These are phyloP conservation scores for Bostrychus sinensis DNA, from an alignment of 2,113 vertebrate genomes.

Conservation along the genomic window DNA sequence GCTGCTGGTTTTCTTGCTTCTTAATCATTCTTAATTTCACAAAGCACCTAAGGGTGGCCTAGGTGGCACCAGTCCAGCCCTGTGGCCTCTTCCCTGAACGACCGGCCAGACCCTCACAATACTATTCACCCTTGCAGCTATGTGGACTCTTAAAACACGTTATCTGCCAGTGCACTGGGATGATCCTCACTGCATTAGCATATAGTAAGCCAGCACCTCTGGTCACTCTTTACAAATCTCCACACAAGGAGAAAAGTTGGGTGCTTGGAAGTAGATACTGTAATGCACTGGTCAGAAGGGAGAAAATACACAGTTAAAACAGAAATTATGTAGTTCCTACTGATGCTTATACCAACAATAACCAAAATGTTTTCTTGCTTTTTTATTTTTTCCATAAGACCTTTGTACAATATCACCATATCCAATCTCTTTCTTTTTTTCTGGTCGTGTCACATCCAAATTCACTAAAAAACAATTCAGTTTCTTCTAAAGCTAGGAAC, in stretches of 20 bases:
- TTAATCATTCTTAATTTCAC: conserved; percentile 62
- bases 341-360: too few relatives aligned
- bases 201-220: conserved; percentile 60
- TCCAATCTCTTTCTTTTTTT: too few relatives aligned
- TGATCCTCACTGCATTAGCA: conserved; percentile 63
- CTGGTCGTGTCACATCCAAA: too few relatives aligned
- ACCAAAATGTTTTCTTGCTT: too few relatives aligned
- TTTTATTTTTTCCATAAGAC: too few relatives aligned
- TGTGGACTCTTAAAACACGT: conserved; percentile 52
- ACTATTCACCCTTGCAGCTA: conserved; percentile 43
- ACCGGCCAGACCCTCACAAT: conserved; percentile 19
- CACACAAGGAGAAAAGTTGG: conserved; percentile 35
- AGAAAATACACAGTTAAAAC: neutral
- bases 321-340: too few relatives aligned
- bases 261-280: conserved; percentile 12
- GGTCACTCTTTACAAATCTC: conserved; percentile 60
- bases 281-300: conserved; percentile 5
- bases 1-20: conserved; percentile 48
- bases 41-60: conserved; percentile 44
- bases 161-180: conserved; percentile 57
- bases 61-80: conserved; percentile 26
- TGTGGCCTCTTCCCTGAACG: conserved; percentile 40
- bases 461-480: too few relatives aligned
- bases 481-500: too few relatives aligned
- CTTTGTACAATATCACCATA: too few relatives aligned